Evolutionary conservation across 2,888 invertebrate species (phyloP).

Genomic region (Pelosia muscerda): DNA sequence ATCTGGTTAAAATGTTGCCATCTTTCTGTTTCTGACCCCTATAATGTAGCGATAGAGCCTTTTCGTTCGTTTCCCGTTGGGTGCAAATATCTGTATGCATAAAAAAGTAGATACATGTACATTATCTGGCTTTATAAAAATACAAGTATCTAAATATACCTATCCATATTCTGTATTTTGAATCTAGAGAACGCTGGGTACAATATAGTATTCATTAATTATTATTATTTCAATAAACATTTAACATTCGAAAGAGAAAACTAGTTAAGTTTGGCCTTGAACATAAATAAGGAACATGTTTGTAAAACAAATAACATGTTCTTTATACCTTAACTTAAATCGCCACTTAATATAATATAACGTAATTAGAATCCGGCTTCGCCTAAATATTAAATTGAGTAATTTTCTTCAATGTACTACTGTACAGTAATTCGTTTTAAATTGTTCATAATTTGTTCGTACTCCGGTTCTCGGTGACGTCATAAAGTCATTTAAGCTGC

Average conservation of each 20-base stretch:
- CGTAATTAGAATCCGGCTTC: slow-evolving; percentile 1
- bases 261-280: not conserved
- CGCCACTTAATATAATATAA: slow-evolving; percentile 4
- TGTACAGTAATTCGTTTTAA: slow-evolving; percentile 18
- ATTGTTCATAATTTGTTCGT: slow-evolving; percentile 19
- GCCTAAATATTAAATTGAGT: slow-evolving; percentile 6
- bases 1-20: no score
- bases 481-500: slow-evolving; percentile 17
- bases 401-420: slow-evolving; percentile 16
- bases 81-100: no score
- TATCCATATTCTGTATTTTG: no score
- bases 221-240: no score
- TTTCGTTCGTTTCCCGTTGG: no score
- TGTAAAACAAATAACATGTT: not conserved
- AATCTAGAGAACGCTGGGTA: no score
- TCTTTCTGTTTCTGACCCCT: no score
- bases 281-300: not conserved
- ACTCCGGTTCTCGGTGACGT: slow-evolving; percentile 11
- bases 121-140: no score
- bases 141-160: no score
- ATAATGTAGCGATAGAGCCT: no score
- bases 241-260: not conserved
- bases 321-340: not conserved
- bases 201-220: no score
- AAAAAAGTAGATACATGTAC: no score